These are phyloP conservation scores for Zoanthus gigantus DNA, from an alignment of 92 coral and sea anemone species.

Conservation along the genomic window DNA sequence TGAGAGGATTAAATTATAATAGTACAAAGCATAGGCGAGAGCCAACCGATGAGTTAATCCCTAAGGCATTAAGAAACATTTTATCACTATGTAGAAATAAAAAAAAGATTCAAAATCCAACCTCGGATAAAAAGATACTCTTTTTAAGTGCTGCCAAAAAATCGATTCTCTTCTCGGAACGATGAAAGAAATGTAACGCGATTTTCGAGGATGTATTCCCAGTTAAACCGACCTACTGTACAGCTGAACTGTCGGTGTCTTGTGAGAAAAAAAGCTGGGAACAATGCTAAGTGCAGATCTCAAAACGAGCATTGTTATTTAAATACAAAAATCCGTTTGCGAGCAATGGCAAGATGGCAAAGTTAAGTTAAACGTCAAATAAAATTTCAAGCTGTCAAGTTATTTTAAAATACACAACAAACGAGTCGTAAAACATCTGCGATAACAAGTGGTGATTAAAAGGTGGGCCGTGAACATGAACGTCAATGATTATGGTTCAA, in stretches of 20 bases:
- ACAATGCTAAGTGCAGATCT: background rate
- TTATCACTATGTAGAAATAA: background rate
- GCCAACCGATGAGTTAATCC: background rate
- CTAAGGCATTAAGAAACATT: background rate
- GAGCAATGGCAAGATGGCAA: background rate
- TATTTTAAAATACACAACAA: background rate
- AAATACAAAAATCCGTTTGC: background rate
- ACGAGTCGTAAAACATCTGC: conserved; percentile 13
- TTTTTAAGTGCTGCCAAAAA: no score
- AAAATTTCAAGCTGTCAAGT: conserved; percentile 20
- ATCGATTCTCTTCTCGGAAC: no score
- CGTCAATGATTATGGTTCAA: background rate
- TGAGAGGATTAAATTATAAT: background rate
- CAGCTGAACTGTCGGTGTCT: background rate
- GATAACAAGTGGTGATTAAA: background rate
- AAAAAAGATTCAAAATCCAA: no score
- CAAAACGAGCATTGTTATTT: conserved; percentile 7
- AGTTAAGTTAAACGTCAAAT: background rate
- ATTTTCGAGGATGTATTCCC: no score
- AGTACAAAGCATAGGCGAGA: background rate
- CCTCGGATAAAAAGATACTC: no score
- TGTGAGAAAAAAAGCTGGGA: background rate
- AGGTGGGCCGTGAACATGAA: background rate
- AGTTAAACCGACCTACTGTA: background rate
- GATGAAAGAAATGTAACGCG: no score